These are phyloP conservation scores for Lasiurus cinereus DNA, from an alignment of 2,113 vertebrate species.

Conservation along the genomic window DNA sequence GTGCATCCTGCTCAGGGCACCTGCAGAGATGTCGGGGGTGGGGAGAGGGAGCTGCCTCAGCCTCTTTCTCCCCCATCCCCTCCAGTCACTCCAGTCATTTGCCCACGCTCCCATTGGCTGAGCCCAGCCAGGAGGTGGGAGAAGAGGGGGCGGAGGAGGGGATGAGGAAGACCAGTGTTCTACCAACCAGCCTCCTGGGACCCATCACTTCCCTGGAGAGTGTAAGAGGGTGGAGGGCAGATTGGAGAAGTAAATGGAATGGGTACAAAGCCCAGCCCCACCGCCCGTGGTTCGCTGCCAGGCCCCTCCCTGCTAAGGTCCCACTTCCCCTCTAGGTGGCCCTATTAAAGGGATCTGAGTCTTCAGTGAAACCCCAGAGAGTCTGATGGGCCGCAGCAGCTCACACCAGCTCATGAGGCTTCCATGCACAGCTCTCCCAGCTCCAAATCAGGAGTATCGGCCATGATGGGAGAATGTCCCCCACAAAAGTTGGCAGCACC, in stretches of 20 bases:
- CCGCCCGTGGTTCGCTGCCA: not conserved
- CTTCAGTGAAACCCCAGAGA: not conserved
- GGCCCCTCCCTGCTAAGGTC: not conserved
- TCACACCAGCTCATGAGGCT: not conserved
- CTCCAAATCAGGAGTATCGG: not conserved
- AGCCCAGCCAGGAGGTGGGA: not conserved
- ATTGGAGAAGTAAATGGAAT: not conserved
- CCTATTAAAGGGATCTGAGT: not conserved
- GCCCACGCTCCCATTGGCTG: not conserved
- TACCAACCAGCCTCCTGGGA: not conserved
- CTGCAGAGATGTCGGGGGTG: not conserved
- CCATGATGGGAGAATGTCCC: too few relatives aligned
- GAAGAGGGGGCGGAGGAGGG: accelerated
- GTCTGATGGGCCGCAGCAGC: too few relatives aligned
- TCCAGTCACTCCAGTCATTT: not conserved
- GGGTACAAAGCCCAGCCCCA: not conserved
- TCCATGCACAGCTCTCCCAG: not conserved
- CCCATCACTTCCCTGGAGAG: not conserved
- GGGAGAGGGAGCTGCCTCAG: not conserved
- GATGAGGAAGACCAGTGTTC: not conserved
- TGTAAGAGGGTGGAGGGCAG: not conserved
- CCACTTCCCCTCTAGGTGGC: not conserved
- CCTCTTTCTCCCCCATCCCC: not conserved
- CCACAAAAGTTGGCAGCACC: not conserved
- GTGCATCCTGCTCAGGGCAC: not conserved